Percentiles rank a stretch among this genome's conserved stretches.
These are phyloP conservation scores for Campoletis sonorensis DNA, from an alignment of 1,140 invertebrate species.

Conservation along the genomic window DNA sequence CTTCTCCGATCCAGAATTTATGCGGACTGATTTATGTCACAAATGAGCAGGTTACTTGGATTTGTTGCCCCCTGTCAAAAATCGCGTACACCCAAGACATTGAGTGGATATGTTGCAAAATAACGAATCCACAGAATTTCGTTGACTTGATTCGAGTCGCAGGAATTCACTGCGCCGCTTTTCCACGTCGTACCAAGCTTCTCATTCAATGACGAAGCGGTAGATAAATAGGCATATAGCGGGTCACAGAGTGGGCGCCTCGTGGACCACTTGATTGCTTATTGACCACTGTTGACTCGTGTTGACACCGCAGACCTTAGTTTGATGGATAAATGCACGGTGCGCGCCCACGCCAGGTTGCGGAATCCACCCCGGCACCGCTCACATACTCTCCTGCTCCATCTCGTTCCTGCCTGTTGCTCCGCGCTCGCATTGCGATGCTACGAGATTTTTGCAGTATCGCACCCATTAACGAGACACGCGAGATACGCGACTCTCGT, in stretches of 20 bases:
- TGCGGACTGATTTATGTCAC: no score
- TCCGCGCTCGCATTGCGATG: background rate
- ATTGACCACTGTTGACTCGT: slow-evolving; percentile 77
- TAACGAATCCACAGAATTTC: no score
- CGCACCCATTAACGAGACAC: background rate
- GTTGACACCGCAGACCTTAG: slow-evolving; percentile 76
- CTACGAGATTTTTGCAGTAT: slow-evolving; percentile 33
- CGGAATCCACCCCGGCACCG: slow-evolving; percentile 41
- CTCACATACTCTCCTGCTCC: background rate
- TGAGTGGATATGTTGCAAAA: no score
- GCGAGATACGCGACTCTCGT: no score
- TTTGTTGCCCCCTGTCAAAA: no score
- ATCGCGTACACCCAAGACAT: no score
- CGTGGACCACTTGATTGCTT: slow-evolving; percentile 73
- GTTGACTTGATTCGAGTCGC: slow-evolving; percentile 40
- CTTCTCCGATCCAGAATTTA: no score
- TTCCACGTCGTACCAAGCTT: slow-evolving; percentile 15
- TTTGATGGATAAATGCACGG: slow-evolving; percentile 74
- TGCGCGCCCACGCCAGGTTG: slow-evolving; percentile 71
- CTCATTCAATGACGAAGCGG: slow-evolving; percentile 27
- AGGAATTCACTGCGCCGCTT: slow-evolving; percentile 26
- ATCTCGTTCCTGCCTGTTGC: background rate
- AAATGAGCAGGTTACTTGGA: no score
- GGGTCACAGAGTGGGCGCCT: slow-evolving; percentile 68
- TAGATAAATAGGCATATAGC: slow-evolving; percentile 58